Evolutionary conservation across 2,888 invertebrate genomes (phyloP), one percentile per base, ranked within the genome.

Genomic region (Lycia hirtaria): DNA sequence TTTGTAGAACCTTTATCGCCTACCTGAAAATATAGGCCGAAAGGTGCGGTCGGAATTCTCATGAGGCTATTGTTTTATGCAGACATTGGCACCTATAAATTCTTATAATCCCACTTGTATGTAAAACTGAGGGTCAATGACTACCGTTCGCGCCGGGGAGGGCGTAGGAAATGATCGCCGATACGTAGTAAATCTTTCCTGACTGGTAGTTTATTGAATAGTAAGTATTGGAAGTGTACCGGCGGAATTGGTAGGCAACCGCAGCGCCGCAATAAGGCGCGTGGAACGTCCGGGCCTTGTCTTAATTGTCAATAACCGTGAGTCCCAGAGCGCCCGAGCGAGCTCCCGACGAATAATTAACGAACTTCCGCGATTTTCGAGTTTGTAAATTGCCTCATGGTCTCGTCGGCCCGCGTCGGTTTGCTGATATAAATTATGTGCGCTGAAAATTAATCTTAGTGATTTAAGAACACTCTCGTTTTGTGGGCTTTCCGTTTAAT

Each of bases 361-460:
- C 89, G 87, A 89, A 91, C 89, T 91, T 91, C 87, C 86, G 84
- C 88, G 90, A 92, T 92, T 91, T 92, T 89, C 87, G 87, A 91
- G 88, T 91, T 91, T 88, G 87, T 89, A 89, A 91, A 91, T 89
- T 88, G 86, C 88, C 88, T 88, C 85, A 88, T 87, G 89, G 88
- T 88, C 87, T 87, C 85, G 85, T 85, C 85, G 87, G 84, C 85
- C 85, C 84, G 83, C 81, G 83, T 84, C 76, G 88, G 88, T 85
- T 85, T 83, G 82, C 81, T 80, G 81, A 80, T 86, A 90, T 89
- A 88, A 91, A 90, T 91, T 88, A 89, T 89, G 87, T 85, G 80
- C 85, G 78, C 81, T 70, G 79, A 88, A 89, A 89, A 91, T 89
- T 88, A 87, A 88, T 91, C 88, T 86, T 80, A 78, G 83, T 84